A percentile compares a stretch with the other conserved stretches of the same genome.
These are phyloP conservation scores for Rana temporaria DNA, from an alignment of 2,113 vertebrate species.

Conservation along the genomic window DNA sequence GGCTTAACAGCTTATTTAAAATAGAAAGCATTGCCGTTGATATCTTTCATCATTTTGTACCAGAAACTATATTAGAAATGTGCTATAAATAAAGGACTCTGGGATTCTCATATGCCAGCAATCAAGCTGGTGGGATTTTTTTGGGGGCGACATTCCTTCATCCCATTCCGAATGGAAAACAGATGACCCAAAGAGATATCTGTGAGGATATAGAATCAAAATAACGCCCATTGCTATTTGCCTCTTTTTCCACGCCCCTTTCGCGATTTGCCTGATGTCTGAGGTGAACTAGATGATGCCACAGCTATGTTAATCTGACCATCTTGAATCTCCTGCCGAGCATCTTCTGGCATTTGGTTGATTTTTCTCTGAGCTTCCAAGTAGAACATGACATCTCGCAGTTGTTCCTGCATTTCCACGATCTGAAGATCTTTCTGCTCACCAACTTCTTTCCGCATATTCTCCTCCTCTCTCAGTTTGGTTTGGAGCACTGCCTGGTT, in stretches of 20 bases:
- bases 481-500: constrained; percentile 90
- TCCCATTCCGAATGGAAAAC: constrained; percentile 11
- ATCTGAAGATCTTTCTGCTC: constrained; percentile 87
- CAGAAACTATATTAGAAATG: constrained; percentile 19
- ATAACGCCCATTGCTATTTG: constrained; percentile 73
- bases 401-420: constrained; percentile 90
- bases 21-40: constrained; percentile 5
- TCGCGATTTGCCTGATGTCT: constrained; percentile 75
- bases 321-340: constrained; percentile 93
- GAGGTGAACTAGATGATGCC: constrained; percentile 74
- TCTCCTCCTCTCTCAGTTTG: constrained; percentile 88
- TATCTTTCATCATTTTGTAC: constrained; percentile 26
- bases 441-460: constrained; percentile 76
- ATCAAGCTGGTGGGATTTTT: neutral
- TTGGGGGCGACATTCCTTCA: neutral
- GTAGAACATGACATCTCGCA: constrained; percentile 97
- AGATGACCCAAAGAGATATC: constrained; percentile 8
- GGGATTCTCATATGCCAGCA: constrained; percentile 1
- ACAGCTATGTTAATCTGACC: constrained; percentile 93
- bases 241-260: constrained; percentile 90
- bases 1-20: neutral
- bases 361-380: constrained; percentile 94
- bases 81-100: constrained; percentile 39
- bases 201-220: neutral
- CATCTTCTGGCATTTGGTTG: constrained; percentile 85